Evolutionary conservation across 1,140 invertebrate species (phyloP), one percentile per base, ranked within the genome.

Genomic region (Thaumatotibia leucotreta): DNA sequence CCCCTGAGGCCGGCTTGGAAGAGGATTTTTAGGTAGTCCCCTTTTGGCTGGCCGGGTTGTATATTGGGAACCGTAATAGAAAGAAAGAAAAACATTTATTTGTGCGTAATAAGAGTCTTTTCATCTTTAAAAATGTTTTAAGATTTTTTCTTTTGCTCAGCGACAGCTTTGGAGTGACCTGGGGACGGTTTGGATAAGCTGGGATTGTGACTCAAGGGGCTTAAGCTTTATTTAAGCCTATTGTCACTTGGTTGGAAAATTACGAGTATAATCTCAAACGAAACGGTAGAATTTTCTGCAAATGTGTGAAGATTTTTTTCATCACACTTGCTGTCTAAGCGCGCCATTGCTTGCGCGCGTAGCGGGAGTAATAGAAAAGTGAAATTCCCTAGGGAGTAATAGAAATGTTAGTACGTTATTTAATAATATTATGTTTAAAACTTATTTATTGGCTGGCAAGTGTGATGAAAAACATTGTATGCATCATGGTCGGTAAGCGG

Each of bases 71-170:
- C 23, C 50, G n/a, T n/a, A n/a, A n/a, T n/a, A n/a, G n/a, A n/a
- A n/a, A n/a, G n/a, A n/a, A n/a, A n/a, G n/a, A n/a, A n/a, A n/a
- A n/a, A n/a, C n/a, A n/a, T n/a, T n/a, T n/a, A n/a, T n/a, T n/a
- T n/a, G n/a, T n/a, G n/a, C 23, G 11, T 54, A 54, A 54, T 54
- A 23, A 9, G 22, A 54, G 23, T 27, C 23, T n/a, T 54, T 54
- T 54, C 50, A 54, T 54, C 23, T 54, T 54, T 54, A 54, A 54
- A 54, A 54, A 54, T 27, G 50, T 54, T 54, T 27, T 54, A 54
- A 54, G 50, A 54, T 54, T 54, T 54, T 52, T 54, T 54, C 14
- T 20, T 24, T 9, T 17, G 17, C 17, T 54, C 23, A n/a, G 33
- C n/a, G 24, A 11, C n/a, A 24, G 23, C 23, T 27, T 23, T 8